A percentile compares a stretch with the other conserved stretches of the same genome.
phyloP scores from a whole-genome alignment of 2,888 invertebrate species.

The Cybosia mesomella region DNA sequence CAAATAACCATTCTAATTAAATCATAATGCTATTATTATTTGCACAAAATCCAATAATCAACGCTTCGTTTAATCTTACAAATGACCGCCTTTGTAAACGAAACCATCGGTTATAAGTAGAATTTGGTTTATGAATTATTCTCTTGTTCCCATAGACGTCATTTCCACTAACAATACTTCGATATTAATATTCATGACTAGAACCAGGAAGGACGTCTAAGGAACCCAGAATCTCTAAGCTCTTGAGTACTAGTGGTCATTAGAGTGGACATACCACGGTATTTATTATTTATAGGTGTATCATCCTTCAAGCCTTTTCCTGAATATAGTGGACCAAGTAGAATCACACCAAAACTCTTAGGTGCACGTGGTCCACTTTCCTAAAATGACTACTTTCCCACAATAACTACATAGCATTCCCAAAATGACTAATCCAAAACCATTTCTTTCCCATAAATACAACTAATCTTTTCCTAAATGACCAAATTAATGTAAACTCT shows the following conservation, averaged over 20 bases:
- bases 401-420: no score
- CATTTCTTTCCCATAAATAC: no score
- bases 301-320: constrained; percentile 2
- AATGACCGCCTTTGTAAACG: constrained; percentile 20
- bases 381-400: no score
- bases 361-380: no score
- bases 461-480: no score
- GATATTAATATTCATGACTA: constrained; percentile 68
- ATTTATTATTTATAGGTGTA: constrained; percentile 17
- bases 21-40: constrained; percentile 5
- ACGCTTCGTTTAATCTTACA: constrained; percentile 14
- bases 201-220: constrained; percentile 48
- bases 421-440: no score
- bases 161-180: constrained; percentile 58
- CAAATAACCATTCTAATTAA: constrained; percentile 10
- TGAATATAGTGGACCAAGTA: constrained; percentile 3
- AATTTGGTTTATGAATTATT: constrained; percentile 60
- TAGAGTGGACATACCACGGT: constrained; percentile 15
- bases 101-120: constrained; percentile 37
- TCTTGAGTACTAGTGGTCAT: constrained; percentile 30
- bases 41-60: constrained; percentile 14
- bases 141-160: constrained; percentile 58
- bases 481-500: no score
- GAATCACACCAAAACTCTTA: no score
- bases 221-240: constrained; percentile 37